These are phyloP conservation scores for Pterocles burchelli DNA, from an alignment of 2,113 vertebrate species.

Conservation along the genomic window DNA sequence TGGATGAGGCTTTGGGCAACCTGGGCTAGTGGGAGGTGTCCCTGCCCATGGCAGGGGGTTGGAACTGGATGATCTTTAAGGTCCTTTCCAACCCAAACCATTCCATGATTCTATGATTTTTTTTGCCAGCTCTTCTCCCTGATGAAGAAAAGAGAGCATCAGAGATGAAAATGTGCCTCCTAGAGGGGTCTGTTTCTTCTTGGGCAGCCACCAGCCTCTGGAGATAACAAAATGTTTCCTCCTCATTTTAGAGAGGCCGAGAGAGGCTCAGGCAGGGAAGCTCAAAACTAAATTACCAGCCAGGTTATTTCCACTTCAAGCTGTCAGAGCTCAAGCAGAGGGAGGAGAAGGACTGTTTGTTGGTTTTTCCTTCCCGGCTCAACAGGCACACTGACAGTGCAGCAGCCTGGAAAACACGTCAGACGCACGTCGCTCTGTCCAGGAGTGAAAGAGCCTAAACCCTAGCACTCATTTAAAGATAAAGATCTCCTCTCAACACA, in stretches of 20 bases:
- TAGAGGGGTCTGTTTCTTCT: background rate
- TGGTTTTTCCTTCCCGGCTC: slow-evolving; percentile 20
- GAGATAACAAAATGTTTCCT: background rate
- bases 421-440: background rate
- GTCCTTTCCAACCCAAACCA: no score
- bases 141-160: background rate
- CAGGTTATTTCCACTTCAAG: slow-evolving; percentile 4
- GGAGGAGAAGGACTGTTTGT: background rate
- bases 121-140: background rate
- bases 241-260: background rate
- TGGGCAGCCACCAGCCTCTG: background rate
- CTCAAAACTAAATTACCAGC: background rate
- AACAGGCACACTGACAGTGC: background rate
- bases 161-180: background rate
- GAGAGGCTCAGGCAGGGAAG: slow-evolving; percentile 25
- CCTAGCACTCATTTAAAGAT: background rate
- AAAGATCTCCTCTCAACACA: background rate
- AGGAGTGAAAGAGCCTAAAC: background rate
- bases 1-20: no score
- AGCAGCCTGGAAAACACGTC: background rate
- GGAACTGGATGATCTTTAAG: no score
- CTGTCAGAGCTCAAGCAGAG: slow-evolving; percentile 24
- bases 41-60: no score
- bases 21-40: no score
- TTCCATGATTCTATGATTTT: no score